Evolutionary conservation across 1,140 invertebrate genomes (phyloP).

Genomic region (Drosophila simulans): DNA sequence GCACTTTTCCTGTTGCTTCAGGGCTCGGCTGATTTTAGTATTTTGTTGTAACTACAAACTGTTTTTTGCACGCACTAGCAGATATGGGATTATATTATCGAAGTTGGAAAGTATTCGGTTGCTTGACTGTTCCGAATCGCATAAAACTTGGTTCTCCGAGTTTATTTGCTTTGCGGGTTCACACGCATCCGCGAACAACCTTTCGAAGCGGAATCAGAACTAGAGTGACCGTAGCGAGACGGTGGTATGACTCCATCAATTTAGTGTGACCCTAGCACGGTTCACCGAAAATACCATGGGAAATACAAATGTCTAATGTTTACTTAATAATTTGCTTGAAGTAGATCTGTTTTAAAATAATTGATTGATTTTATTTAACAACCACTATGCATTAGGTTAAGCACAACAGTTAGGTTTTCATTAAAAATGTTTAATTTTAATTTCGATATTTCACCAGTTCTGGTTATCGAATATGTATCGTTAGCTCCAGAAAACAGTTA

Average conservation of each 20-base stretch:
- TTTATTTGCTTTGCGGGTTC: background rate
- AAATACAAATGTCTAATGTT: no score
- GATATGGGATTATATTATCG: background rate
- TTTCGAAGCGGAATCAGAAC: background rate
- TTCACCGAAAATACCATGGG: no score
- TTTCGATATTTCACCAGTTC: background rate
- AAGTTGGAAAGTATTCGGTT: background rate
- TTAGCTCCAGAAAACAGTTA: background rate
- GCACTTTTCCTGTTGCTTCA: constrained; percentile 30
- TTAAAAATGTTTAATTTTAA: background rate
- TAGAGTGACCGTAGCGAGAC: background rate
- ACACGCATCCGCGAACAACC: background rate
- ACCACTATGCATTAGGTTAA: background rate
- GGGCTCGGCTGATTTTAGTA: background rate
- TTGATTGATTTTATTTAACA: background rate
- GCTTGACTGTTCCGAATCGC: background rate
- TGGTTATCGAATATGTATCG: background rate
- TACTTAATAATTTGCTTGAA: no score
- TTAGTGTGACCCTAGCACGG: background rate
- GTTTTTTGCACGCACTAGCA: constrained; percentile 22
- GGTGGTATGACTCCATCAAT: no score
- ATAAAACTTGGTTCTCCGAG: background rate
- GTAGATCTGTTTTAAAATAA: no score
- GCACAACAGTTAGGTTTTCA: background rate
- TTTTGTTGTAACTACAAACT: constrained; percentile 14